These are phyloP conservation scores for Heteropelma amictum DNA, from an alignment of 2,888 invertebrate genomes.

Conservation along the genomic window DNA sequence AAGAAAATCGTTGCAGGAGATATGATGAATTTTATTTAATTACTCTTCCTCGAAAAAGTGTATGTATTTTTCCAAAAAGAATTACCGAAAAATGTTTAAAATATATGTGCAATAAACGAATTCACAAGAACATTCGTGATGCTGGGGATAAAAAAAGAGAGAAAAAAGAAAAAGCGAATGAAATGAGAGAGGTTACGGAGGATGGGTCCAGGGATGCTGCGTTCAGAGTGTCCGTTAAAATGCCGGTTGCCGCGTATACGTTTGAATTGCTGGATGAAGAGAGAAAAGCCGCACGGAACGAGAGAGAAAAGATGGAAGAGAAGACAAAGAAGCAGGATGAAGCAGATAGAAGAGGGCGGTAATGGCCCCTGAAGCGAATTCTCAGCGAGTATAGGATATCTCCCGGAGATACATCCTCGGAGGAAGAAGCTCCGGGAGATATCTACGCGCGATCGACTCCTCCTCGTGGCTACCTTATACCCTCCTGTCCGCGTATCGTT, in stretches of 20 bases:
- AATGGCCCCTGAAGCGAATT: conserved; percentile 68
- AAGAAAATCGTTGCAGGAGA: conserved; percentile 2
- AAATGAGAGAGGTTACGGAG: conserved; percentile 33
- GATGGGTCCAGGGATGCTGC: conserved; percentile 14
- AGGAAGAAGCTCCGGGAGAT: conserved; percentile 35
- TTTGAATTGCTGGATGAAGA: conserved; percentile 43
- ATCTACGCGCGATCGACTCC: conserved; percentile 57
- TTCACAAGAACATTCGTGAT: background rate
- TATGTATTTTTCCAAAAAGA: too few relatives aligned
- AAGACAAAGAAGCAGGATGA: conserved; percentile 31
- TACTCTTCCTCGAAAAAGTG: too few relatives aligned
- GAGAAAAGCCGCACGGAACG: conserved; percentile 20
- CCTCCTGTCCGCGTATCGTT: conserved; percentile 8
- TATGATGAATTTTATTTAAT: background rate
- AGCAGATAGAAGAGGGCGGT: conserved; percentile 58
- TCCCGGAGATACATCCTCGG: conserved; percentile 36
- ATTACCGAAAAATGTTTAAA: background rate
- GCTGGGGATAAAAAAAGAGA: background rate
- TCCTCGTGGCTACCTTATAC: conserved; percentile 52
- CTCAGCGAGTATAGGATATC: conserved; percentile 62
- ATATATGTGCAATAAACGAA: background rate
- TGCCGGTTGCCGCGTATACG: conserved; percentile 29
- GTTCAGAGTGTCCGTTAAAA: conserved; percentile 18
- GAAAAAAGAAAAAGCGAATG: conserved; percentile 17
- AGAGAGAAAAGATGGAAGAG: conserved; percentile 35